Percentiles rank a stretch among this genome's conserved stretches.
Evolutionary conservation across 2,888 invertebrate genomes (phyloP).

Genomic region (Liposcelis brunnea): DNA sequence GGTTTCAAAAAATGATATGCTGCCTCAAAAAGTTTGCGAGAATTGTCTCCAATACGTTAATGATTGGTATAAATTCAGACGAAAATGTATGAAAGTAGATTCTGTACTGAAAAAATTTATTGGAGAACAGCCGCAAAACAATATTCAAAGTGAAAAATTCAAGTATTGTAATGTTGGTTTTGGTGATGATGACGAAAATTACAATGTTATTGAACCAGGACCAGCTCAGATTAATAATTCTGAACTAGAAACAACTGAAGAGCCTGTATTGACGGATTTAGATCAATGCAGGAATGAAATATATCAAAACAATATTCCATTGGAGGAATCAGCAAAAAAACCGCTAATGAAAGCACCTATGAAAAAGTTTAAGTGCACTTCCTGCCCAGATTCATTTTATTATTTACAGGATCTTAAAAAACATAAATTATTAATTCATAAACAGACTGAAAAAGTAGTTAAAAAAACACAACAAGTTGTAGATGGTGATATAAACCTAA

Average conservation of each 20-base stretch:
- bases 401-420: background rate
- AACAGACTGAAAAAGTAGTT: background rate
- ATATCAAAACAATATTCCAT: too few relatives aligned
- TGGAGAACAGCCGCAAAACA: background rate
- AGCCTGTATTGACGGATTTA: too few relatives aligned
- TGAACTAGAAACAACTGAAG: too few relatives aligned
- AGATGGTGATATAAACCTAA: background rate
- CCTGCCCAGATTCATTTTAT: background rate
- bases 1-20: conserved; percentile 4
- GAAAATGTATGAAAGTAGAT: conserved; percentile 1
- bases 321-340: too few relatives aligned
- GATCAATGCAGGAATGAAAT: too few relatives aligned
- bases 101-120: background rate
- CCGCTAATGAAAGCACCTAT: background rate
- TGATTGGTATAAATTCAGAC: conserved; percentile 4
- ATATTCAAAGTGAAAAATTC: background rate
- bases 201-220: background rate
- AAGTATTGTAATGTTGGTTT: background rate
- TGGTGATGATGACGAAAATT: background rate
- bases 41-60: background rate
- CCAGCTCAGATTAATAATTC: too few relatives aligned
- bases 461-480: background rate
- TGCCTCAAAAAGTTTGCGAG: background rate
- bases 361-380: background rate
- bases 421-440: background rate